A percentile compares a stretch with the other conserved stretches of the same genome.
These are phyloP conservation scores for Oppia nitens DNA, from an alignment of 1,140 invertebrate species.

Conservation along the genomic window DNA sequence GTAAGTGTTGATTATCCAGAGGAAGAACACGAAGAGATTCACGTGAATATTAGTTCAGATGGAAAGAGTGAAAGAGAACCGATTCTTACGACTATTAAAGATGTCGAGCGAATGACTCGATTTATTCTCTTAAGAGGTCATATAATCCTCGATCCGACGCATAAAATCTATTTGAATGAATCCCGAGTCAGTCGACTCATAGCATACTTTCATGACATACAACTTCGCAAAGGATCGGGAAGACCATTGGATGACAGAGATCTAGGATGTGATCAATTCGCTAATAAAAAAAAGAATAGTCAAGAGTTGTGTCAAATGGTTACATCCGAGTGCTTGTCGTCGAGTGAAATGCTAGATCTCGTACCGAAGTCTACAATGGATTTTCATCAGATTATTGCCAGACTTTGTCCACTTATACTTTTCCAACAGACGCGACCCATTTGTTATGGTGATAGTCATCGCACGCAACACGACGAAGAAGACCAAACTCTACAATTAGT, in stretches of 20 bases:
- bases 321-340: conserved; percentile 14
- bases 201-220: conserved; percentile 9
- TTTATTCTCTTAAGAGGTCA: conserved; percentile 12
- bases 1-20: background rate
- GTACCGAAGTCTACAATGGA: background rate
- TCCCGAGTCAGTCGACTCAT: conserved; percentile 7
- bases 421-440: conserved; percentile 12
- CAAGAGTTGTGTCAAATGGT: conserved; percentile 14
- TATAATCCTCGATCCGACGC: conserved; percentile 13
- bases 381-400: conserved; percentile 14
- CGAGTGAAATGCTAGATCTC: conserved; percentile 9
- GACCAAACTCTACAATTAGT: conserved; percentile 13
- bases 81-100: background rate
- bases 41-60: background rate
- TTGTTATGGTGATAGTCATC: conserved; percentile 3
- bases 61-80: background rate
- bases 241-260: conserved; percentile 13
- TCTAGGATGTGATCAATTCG: conserved; percentile 12
- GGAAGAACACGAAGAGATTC: background rate
- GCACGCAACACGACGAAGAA: background rate
- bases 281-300: background rate
- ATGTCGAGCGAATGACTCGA: conserved; percentile 6
- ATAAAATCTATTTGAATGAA: conserved; percentile 10
- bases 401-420: conserved; percentile 17
- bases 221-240: conserved; percentile 4